Base-by-base conservation (phyloP, 2,113 vertebrate species). In the Lethenteron reissneri region DNA sequence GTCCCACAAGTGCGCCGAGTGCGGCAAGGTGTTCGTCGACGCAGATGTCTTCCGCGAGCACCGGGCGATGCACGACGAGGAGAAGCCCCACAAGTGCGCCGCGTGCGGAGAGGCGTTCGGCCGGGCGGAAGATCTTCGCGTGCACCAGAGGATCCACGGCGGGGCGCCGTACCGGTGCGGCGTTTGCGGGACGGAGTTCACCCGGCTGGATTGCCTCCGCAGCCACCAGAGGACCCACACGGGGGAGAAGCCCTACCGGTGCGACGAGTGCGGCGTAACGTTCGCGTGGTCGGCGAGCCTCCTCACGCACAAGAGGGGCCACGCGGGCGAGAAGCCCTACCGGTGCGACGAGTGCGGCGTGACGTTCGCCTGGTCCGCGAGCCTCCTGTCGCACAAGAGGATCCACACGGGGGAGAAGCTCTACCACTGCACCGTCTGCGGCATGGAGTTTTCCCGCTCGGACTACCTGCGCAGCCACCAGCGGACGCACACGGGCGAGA, bases 41-140 rank as follows among this genome's bases (percentile, higher is more conserved):
- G 64, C 64, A 11, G 64, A 11, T 11, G 21, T n/a, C 64, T 68
- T 75, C 74, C 73, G 76, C 73, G 41, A 6, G 58, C 64, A 68
- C 64, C 64, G 21, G 64, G n/a, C 25, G n/a, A 21, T 11, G n/a
- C 64, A 68, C 11, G n/a, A n/a, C 25, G 64, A 68, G 64, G 64
- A n/a, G 25, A 68, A 68, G 10, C 64, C 64, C 10, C 64, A 68
- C 25, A n/a, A 25, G n/a, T 68, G 64, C 25, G n/a, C 64, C 25
- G 64, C 9, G 64, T 68, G 64, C 25, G 11, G 64, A 25, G n/a
- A 68, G 64, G n/a, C n/a, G n/a, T 68, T 68, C 11, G 9, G 64
- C n/a, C 64, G 25, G 25, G 25, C n/a, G 64, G n/a, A 68, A n/a
- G n/a, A 68, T 25, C 10, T 68, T n/a, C 64, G 64, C 25, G 64